Evolutionary conservation across 2,113 vertebrate species (phyloP).

Genomic region (Larimichthys polyactis): DNA sequence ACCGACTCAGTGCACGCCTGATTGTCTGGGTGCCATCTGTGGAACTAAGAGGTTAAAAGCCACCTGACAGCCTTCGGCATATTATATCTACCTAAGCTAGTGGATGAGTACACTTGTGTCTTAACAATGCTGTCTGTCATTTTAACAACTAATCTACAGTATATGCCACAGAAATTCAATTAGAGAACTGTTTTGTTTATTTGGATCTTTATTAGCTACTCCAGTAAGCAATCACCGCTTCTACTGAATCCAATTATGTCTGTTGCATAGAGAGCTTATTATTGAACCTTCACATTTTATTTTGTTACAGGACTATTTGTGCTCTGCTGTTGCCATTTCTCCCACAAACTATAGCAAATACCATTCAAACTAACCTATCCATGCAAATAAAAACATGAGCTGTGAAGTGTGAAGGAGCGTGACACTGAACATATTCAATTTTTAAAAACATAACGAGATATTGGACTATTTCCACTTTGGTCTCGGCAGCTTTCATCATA

Average conservation of each 20-base stretch:
- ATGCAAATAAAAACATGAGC: slow-evolving; percentile 16
- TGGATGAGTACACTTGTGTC: not conserved
- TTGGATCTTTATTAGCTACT: not conserved
- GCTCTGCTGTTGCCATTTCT: not conserved
- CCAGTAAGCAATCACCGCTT: not conserved
- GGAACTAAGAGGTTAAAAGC: slow-evolving; percentile 3
- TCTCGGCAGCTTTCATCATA: slow-evolving; percentile 18
- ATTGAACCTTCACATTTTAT: slow-evolving; percentile 2
- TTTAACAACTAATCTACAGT: slow-evolving; percentile 2
- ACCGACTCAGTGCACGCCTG: slow-evolving; percentile 8
- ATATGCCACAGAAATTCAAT: not conserved
- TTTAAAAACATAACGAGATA: slow-evolving; percentile 32
- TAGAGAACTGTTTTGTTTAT: not conserved
- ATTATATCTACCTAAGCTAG: not conserved
- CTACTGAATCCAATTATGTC: slow-evolving; percentile 11
- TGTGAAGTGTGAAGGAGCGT: slow-evolving; percentile 20
- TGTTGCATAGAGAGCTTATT: slow-evolving; percentile 2
- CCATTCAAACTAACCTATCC: slow-evolving; percentile 25
- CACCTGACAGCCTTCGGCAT: not conserved
- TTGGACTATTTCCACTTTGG: slow-evolving; percentile 21
- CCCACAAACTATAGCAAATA: slow-evolving; percentile 9
- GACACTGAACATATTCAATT: slow-evolving; percentile 22
- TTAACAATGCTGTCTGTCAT: not conserved
- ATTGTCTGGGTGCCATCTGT: slow-evolving; percentile 14
- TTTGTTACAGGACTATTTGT: not conserved